Base-by-base conservation (phyloP, 2,888 invertebrate genomes). In the Pterostichus madidus region DNA sequence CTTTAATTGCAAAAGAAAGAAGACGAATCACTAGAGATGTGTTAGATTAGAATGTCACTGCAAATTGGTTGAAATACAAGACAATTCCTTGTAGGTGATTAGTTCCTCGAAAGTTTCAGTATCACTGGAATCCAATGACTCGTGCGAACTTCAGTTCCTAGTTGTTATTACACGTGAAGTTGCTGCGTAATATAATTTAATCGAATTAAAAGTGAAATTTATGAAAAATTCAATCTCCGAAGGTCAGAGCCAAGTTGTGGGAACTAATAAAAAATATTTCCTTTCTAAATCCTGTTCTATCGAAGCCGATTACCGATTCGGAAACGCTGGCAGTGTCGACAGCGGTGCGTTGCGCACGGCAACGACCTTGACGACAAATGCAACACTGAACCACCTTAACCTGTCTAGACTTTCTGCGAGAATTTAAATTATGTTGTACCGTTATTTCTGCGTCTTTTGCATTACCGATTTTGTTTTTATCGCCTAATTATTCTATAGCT, bases 181-280 rank as follows among this genome's bases (percentile, higher is more conserved):
- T 75, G 49, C 75, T 80, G 79, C 79, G 80, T 71, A 80, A 80
- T 39, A 39, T 80, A 80, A 35, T 68, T 44, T 71, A 75, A 81
- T 59, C 81, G 49, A 59, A 81, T 75, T 81, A 81, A 81, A 81
- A 81, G 81, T 81, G 81, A 81, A 81, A 81, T 81, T 81, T 81
- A 81, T 81, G 73, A 61, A 81, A 81, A 81, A 81, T 75, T 35
- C 61, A 24, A 15, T 5, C 39, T 39, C 39, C 15, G 75, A 81
- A 81, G 81, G 81, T 73, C 75, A 59, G 10, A 53, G 15, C 32
- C 31, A 13, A 52, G 39, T 68, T 80, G 52, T 80, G 73, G 39
- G 80, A 73, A 80, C 49, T 75, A 52, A 75, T 75, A 75, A 75
- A 75, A 64, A 49, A 75, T 75, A 49, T 49, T 75, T 75, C 75